Evolutionary conservation across 2,888 invertebrate species (phyloP), one percentile per base, ranked within the genome.

Genomic region (Chamaedrilus cognettii): DNA sequence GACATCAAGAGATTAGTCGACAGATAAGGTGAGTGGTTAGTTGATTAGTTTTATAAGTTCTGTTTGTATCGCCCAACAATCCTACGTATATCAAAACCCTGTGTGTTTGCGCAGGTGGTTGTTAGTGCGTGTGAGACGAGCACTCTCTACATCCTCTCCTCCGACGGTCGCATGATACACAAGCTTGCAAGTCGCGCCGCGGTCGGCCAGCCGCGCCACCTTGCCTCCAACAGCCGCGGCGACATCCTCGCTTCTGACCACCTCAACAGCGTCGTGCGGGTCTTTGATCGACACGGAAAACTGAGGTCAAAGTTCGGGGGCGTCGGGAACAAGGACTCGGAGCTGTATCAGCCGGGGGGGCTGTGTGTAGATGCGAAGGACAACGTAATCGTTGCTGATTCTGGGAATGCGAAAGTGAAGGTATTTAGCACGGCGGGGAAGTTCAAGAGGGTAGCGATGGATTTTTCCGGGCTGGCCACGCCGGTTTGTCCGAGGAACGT

Each of bases 211-310:
- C 67, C 71, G 4, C 66, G 52, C 23, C 60, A 69, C 55, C 19
- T 71, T 15, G 59, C 65, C 5, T 34, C 67, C 15, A 71, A 70
- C 33, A 42, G 57, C 42, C 51, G 52, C 15, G 64, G 70, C 60
- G 69, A 71, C 23, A 66, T 71, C 32, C 57, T 71, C n/a, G 64
- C 70, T 0, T 67, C 69, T 1, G 71, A 70, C 42, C 35, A 63
- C 7, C 64, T 67, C 2, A 67, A 69, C 35, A 65, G 68, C 56
- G 65, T 66, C 31, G 31, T 71, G 7, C 68, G 69, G 42, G 61
- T 71, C 31, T 60, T 71, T 30, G 55, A 63, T 62, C 57, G 56
- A 28, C 35, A 69, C 2, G 69, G 69, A 5, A 62, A 67, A 32
- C 23, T 70, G n/a, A 64, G 66, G 59, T 33, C 58, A 34, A 68